Evolutionary conservation across 2,113 vertebrate genomes (phyloP).

Genomic region (Bettongia penicillata): DNA sequence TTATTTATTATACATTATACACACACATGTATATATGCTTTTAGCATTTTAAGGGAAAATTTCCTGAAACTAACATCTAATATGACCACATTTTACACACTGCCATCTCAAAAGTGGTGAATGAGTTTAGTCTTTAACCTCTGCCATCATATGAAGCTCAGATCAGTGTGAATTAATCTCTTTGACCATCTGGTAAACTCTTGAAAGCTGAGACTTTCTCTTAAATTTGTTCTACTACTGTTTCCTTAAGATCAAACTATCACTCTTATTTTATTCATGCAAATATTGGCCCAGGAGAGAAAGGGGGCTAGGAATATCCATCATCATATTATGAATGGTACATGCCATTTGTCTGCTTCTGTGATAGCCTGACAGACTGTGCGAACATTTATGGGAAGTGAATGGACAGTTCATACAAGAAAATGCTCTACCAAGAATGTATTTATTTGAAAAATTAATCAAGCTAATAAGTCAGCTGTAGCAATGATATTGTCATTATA

Average conservation of each 20-base stretch:
- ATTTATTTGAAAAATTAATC: conserved; percentile 17
- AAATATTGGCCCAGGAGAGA: background rate
- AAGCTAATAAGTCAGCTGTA: background rate
- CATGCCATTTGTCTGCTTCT: background rate
- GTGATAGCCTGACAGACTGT: background rate
- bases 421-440: background rate
- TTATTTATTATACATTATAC: too few relatives aligned
- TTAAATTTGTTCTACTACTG: background rate
- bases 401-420: conserved; percentile 6
- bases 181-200: background rate
- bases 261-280: background rate
- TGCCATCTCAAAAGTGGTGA: background rate
- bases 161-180: background rate
- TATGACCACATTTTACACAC: background rate
- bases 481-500: background rate
- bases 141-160: background rate
- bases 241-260: background rate
- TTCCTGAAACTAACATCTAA: background rate
- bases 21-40: conserved; percentile 1
- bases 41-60: conserved; percentile 32
- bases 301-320: background rate
- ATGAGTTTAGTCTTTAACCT: background rate
- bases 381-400: background rate
- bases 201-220: background rate
- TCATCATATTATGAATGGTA: background rate